Base-by-base conservation (phyloP, 2,113 vertebrate genomes). In the Ophthalmolycus amberensis region DNA sequence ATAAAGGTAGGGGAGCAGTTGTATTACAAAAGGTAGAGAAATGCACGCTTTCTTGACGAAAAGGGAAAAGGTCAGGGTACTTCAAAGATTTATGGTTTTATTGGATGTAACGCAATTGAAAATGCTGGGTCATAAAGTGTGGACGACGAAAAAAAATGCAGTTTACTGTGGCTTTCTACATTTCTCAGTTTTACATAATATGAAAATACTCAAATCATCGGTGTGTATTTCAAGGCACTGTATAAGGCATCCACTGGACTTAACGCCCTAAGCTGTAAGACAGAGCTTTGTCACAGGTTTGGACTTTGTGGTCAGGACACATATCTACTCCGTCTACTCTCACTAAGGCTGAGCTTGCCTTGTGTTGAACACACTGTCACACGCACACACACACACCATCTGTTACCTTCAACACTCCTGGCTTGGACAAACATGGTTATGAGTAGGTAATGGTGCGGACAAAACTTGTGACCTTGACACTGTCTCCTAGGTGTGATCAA, bases 381-480 rank as follows among this genome's bases (percentile, higher is more conserved):
- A 90, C 79, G 82, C 50, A 52, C 50, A 52, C 50, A 90, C 54
- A 90, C 83, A 86, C 92, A 86, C 94, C 93, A 95, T 95, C 94
- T 94, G 94, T 93, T 94, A 89, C 84, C 86, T 68, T 75, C 87
- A 82, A 71, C 92, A 83, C 75, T 88, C 86, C 84, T 81, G 91
- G 87, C 89, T 90, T 93, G 92, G 88, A 90, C 92, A 94, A 95
- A 95, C 94, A 95, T 58, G 52, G 84, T 89, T 87, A 91, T 84
- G 92, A 91, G 92, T 90, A 91, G 91, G 92, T 94, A 95, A 95
- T 95, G 94, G 90, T 81, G 93, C 90, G 73, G 90, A 93, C 93
- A 86, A 90, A 92, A 94, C 85, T 93, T 83, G 89, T 88, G 93
- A 95, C 94, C 94, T 95, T 95, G 94, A 95, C 93, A 91, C 89